These are phyloP conservation scores for Campylomormyrus tamandua DNA, from an alignment of 2,113 vertebrate genomes.

Conservation along the genomic window DNA sequence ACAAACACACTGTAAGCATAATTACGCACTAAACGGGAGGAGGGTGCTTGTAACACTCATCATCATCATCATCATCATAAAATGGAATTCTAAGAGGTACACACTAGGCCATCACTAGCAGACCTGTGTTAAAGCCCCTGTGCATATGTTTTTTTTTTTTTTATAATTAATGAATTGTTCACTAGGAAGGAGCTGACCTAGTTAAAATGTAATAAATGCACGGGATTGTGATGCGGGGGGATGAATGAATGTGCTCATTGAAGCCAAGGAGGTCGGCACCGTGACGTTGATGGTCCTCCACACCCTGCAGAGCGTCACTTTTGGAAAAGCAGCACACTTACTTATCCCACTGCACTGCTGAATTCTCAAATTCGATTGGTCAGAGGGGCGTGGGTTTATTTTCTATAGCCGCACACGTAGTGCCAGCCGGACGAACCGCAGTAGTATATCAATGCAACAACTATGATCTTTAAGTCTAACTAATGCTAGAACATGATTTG, in stretches of 20 bases:
- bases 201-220: slow-evolving; percentile 41
- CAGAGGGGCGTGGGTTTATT: neutral
- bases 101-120: neutral
- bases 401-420: neutral
- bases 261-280: neutral
- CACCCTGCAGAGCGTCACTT: neutral
- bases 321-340: neutral
- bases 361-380: neutral
- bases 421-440: neutral
- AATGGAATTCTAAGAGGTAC: neutral
- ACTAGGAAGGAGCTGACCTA: slow-evolving; percentile 42
- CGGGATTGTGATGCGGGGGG: neutral
- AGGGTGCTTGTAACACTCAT: neutral
- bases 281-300: neutral
- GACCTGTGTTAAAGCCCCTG: neutral
- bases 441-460: neutral
- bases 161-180: slow-evolving; percentile 43
- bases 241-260: slow-evolving; percentile 1
- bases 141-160: slow-evolving; percentile 25
- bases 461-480: neutral
- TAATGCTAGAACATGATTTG: neutral
- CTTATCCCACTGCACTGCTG: neutral
- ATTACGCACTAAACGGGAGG: neutral
- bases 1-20: neutral
- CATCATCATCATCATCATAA: neutral